Base-by-base conservation (phyloP, 30 jellyfish, hydroid and myxozoan genomes). In the Turritopsis dohrnii region DNA sequence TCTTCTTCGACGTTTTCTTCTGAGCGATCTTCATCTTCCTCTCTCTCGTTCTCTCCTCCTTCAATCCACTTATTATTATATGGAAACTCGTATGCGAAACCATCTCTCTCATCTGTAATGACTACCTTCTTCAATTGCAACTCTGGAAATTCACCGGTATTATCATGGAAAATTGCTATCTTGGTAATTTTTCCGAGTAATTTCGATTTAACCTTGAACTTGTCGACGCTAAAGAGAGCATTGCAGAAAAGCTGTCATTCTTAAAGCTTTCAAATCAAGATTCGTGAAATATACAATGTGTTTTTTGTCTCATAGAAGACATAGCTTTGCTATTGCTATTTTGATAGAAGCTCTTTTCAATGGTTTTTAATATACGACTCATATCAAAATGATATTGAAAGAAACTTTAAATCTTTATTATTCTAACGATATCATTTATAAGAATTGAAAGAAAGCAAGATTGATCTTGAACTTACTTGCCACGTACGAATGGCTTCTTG, bases 101-200 rank as follows among this genome's bases (percentile, higher is more conserved):
- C 71, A 18, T 65, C 25, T 54, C 28, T 17, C 0, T 52, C 28
- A 72, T 89, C 94, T 82, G 16, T 89, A 27, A 82, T 53, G 13
- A 26, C 88, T 19, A 82, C 87, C 88, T 41, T 41, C 52, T 84
- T 83, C 18, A 88, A 82, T 60, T 84, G 86, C 98, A 96, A 92
- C 1, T 95, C 96, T 22, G 98, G 82, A 52, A 54, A 87, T 27
- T 4, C 29, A 8, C 98, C 98, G 8, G 95, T 73, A 76, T 87
- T 89, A 66, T 92, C 98, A 81, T 92, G 98, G 18, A 88, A 82
- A 24, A 92, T 29, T 17, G 71, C 80, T 24, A 92, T 81, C 79
- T 88, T 83, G 73, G 80, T 29, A 69, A 92, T 52, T 85, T 71
- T 26, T 26, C 98, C 98, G 65, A 92, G 71, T 20, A 72, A 52